Conservation (phyloP, 2,888 invertebrate genomes). For the Aproaerema taeniolella region DNA sequence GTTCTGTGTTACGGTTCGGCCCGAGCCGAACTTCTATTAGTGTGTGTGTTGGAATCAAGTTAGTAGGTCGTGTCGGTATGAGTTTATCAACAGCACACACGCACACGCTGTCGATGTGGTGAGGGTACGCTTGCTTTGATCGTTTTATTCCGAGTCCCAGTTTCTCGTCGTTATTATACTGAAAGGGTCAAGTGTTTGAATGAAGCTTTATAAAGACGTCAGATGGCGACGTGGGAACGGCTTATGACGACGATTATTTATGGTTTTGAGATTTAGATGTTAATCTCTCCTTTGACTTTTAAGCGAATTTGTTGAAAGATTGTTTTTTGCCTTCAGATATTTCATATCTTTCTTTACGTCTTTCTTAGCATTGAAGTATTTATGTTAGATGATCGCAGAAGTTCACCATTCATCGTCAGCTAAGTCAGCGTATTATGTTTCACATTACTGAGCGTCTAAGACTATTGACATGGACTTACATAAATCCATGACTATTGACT, state of each 20-base stretch:
- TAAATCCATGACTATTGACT: no score
- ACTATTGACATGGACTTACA: no score
- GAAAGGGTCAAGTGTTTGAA: constrained; percentile 63
- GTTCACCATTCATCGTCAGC: no score
- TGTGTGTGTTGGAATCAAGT: constrained; percentile 37
- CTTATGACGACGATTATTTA: constrained; percentile 43
- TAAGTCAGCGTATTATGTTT: no score
- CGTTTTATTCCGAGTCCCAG: constrained; percentile 45
- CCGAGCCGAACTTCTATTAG: constrained; percentile 14
- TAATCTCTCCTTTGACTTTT: constrained; percentile 22
- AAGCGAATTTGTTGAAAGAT: constrained; percentile 10
- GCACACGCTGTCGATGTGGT: constrained; percentile 31
- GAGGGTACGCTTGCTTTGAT: constrained; percentile 54
- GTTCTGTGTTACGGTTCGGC: constrained; percentile 22
- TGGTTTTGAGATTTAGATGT: constrained; percentile 37
- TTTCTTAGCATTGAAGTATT: no score
- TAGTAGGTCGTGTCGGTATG: constrained; percentile 49
- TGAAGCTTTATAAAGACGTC: constrained; percentile 60
- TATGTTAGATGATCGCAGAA: no score
- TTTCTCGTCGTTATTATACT: constrained; percentile 42
- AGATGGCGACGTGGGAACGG: constrained; percentile 60
- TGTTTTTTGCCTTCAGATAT: no score
- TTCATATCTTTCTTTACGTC: no score
- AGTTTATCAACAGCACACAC: constrained; percentile 49
- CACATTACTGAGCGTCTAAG: no score